A percentile compares a stretch with the other conserved stretches of the same genome.
Conservation (phyloP, 2,888 invertebrate species). For the Lepetodrilus schrolli region DNA sequence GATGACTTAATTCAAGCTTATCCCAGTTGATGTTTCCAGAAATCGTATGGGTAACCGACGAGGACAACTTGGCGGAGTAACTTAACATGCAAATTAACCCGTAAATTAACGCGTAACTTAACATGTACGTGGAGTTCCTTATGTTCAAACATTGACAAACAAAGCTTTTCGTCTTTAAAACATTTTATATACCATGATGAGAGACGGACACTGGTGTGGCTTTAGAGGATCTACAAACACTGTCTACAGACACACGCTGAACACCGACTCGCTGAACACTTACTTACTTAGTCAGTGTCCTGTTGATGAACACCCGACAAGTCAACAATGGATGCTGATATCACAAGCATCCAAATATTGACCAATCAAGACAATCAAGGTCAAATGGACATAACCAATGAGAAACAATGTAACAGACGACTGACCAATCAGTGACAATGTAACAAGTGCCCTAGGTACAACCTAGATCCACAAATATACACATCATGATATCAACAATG, state of each 20-base stretch:
- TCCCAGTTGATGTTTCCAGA: too few relatives aligned
- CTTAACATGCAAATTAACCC: too few relatives aligned
- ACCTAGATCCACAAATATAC: not conserved
- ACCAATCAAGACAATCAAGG: too few relatives aligned
- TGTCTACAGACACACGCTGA: not conserved
- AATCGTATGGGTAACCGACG: too few relatives aligned
- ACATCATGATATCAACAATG: not conserved
- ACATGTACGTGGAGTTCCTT: too few relatives aligned
- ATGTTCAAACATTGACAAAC: not conserved
- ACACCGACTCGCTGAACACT: not conserved
- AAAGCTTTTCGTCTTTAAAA: not conserved
- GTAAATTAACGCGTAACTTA: too few relatives aligned
- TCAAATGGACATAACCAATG: not conserved
- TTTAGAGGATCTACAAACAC: not conserved
- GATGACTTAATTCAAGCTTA: too few relatives aligned
- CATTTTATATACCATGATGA: constrained; percentile 23
- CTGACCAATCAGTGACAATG: constrained; percentile 6
- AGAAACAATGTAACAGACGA: not conserved
- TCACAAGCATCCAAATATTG: not conserved
- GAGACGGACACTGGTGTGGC: not conserved
- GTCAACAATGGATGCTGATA: not conserved
- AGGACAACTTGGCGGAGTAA: too few relatives aligned
- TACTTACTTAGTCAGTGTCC: not conserved
- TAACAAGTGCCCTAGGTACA: constrained; percentile 15
- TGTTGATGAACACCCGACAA: not conserved